A percentile compares a stretch with the other conserved stretches of the same genome.
These are phyloP conservation scores for Gryllus longicercus DNA, from an alignment of 2,888 invertebrate genomes.

Conservation along the genomic window DNA sequence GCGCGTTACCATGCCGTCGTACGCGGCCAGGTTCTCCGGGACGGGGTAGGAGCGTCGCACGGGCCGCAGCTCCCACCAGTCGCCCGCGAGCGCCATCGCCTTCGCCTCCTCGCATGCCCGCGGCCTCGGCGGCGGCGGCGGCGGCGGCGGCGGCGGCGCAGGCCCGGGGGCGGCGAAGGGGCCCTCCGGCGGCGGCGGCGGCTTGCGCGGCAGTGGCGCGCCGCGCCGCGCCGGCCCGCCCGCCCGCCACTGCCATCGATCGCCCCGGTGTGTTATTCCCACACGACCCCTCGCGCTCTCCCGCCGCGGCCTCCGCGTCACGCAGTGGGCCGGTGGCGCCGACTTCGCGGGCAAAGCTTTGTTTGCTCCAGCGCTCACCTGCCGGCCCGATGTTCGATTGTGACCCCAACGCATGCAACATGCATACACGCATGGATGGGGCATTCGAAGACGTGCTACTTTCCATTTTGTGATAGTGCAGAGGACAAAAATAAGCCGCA, in stretches of 20 bases:
- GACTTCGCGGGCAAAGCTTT: no score
- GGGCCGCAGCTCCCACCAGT: conserved; percentile 22
- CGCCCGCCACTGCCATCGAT: neutral
- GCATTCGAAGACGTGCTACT: no score
- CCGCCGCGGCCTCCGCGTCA: no score
- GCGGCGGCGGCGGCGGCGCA: neutral
- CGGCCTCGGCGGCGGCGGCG: neutral
- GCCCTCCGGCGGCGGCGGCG: neutral
- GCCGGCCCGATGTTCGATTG: no score
- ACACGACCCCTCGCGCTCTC: no score
- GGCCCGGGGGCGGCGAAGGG: neutral
- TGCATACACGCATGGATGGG: no score
- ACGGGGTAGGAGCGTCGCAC: neutral
- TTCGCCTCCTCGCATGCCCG: neutral
- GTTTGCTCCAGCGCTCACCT: no score
- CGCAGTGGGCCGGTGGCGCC: no score
- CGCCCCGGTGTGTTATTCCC: no score
- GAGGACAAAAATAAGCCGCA: no score
- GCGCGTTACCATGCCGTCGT: conserved; percentile 3
- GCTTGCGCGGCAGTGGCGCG: neutral
- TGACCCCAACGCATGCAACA: no score
- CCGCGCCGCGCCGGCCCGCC: neutral
- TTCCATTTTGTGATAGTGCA: no score
- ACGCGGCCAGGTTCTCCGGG: conserved; percentile 19
- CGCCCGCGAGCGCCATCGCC: neutral